phyloP scores from a whole-genome alignment of 2,113 vertebrate species.

The Nannobrachium achirus region DNA sequence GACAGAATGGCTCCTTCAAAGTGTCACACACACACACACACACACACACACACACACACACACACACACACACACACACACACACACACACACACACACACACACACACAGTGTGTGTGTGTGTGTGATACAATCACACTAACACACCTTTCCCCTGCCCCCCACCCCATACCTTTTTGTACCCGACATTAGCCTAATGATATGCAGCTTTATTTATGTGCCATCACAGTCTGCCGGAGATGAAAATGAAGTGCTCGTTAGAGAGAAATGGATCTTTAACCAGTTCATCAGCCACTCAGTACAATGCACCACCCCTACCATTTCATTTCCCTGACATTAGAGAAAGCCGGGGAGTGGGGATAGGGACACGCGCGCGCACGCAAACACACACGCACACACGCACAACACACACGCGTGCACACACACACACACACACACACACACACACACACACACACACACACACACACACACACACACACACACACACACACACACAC shows the following conservation, averaged over 20 bases:
- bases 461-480: too few species aligned
- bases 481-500: too few species aligned
- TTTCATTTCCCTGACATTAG: conserved; percentile 9
- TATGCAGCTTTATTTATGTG: conserved; percentile 53
- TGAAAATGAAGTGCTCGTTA: conserved; percentile 51
- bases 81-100: background rate
- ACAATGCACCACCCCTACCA: conserved; percentile 9
- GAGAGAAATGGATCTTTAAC: conserved; percentile 39
- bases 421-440: too few species aligned
- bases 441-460: too few species aligned
- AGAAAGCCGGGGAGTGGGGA: conserved; percentile 5
- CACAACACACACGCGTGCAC: too few species aligned
- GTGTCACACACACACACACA: background rate
- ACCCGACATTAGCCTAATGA: conserved; percentile 60
- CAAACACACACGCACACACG: too few species aligned
- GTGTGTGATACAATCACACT: too few species aligned
- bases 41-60: conserved; percentile 19
- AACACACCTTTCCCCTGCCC: background rate
- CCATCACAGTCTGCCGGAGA: conserved; percentile 49
- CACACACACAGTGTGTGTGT: background rate
- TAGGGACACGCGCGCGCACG: too few species aligned
- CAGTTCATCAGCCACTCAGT: conserved; percentile 49
- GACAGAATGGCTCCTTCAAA: conserved; percentile 53
- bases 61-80: conserved; percentile 8
- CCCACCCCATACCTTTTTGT: conserved; percentile 17